Evolutionary conservation across 2,888 invertebrate genomes (phyloP), one percentile per base, ranked within the genome.

Genomic region (Melolontha melolontha): DNA sequence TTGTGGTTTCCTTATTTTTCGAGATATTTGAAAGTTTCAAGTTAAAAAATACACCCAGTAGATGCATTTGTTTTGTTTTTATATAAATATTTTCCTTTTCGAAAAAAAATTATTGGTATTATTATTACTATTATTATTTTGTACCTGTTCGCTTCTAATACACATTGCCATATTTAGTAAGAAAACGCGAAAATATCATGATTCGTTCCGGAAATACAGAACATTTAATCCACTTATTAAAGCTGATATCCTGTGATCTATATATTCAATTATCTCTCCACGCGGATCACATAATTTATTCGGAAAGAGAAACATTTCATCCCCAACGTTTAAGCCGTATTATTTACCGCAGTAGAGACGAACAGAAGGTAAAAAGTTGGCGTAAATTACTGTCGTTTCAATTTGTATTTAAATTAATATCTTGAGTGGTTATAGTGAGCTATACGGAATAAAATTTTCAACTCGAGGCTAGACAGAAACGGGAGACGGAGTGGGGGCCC

Each of bases 321-420:
- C 14, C 29, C 10, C 51, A 8, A 2, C 34, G 8, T 34, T 34
- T 52, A 52, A 29, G 34, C 16, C 51, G 34, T 34, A 52, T 52
- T 52, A 52, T 52, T 52, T 52, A 52, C 51, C 51, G 29, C 51
- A 14, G n/a, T 8, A 27, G 12, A 52, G 51, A 52, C 51, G 51
- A 39, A 52, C 27, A 27, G 51, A 12, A 34, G 51, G 34, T 52
- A 52, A 52, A 52, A 52, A 52, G 51, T 52, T 34, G 51, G 51
- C 51, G 51, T 52, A 52, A 52, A 52, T 52, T 52, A 34, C 51
- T 52, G 51, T 52, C 51, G 51, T 52, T 34, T 34, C 51, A 52
- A 52, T 52, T 52, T 52, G 51, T 52, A 52, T 52, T 52, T 52
- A 52, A 52, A 52, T 52, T 52, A 52, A 52, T 52, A 52, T 52